Conservation (phyloP, 1,140 invertebrate genomes). For the Aphidius gifuensis region DNA sequence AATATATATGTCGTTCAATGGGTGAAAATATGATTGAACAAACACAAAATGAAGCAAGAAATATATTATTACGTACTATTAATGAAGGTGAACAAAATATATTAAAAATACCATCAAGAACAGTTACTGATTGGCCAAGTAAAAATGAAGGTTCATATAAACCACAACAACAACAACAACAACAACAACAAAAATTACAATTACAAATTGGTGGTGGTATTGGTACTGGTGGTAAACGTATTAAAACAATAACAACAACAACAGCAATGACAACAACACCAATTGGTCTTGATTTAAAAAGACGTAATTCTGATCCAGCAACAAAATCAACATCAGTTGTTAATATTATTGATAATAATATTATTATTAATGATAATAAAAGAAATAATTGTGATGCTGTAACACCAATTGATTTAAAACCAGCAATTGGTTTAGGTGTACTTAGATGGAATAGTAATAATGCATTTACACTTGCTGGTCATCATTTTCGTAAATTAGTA, state of each 20-base stretch:
- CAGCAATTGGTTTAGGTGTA: constrained; percentile 48
- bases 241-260: constrained; percentile 50
- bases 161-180: constrained; percentile 47
- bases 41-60: constrained; percentile 37
- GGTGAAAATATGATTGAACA: constrained; percentile 45
- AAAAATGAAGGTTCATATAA: constrained; percentile 40
- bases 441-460: constrained; percentile 59
- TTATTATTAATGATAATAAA: no score
- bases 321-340: constrained; percentile 52
- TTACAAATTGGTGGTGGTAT: constrained; percentile 36
- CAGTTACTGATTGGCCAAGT: constrained; percentile 50
- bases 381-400: constrained; percentile 33
- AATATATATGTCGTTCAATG: constrained; percentile 51
- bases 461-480: constrained; percentile 66
- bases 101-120: constrained; percentile 38
- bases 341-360: constrained; percentile 41
- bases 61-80: constrained; percentile 48
- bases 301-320: constrained; percentile 72
- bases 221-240: constrained; percentile 50
- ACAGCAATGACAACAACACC: constrained; percentile 59
- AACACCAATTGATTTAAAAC: constrained; percentile 37
- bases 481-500: constrained; percentile 69
- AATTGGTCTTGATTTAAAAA: constrained; percentile 5
- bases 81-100: constrained; percentile 40
- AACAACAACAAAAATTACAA: constrained; percentile 51